These are phyloP conservation scores for Carduelis carduelis DNA, from an alignment of 2,797 vertebrate species.

Conservation along the genomic window DNA sequence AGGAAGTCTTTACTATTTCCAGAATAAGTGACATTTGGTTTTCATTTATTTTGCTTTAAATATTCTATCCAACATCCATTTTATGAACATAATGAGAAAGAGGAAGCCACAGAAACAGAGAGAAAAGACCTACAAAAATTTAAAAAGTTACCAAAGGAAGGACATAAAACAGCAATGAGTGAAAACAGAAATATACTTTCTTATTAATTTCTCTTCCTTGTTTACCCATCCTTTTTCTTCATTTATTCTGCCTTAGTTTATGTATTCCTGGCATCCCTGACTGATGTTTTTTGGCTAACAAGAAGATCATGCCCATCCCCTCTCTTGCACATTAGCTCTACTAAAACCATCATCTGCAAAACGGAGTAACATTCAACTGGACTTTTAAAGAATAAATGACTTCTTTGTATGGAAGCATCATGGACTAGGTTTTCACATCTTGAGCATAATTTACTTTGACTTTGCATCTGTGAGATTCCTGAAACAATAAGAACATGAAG, in stretches of 20 bases:
- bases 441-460: background rate
- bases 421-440: background rate
- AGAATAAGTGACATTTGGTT: background rate
- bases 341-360: background rate
- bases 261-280: background rate
- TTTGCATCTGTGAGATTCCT: background rate
- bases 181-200: background rate
- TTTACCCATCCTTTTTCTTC: background rate
- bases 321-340: background rate
- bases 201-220: background rate
- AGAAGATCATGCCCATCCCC: background rate
- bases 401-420: background rate
- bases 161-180: accelerated
- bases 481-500: background rate
- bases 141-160: background rate
- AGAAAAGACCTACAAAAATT: background rate
- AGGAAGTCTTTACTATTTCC: background rate
- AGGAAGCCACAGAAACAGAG: background rate
- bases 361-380: background rate
- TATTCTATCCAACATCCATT: background rate
- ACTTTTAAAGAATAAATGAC: background rate
- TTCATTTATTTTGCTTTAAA: background rate
- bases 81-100: background rate
- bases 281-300: background rate
- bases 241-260: background rate